Percentiles rank a stretch among this genome's conserved stretches.
Conservation (phyloP, 2,113 vertebrate genomes). For the Amphilophus citrinellus region DNA sequence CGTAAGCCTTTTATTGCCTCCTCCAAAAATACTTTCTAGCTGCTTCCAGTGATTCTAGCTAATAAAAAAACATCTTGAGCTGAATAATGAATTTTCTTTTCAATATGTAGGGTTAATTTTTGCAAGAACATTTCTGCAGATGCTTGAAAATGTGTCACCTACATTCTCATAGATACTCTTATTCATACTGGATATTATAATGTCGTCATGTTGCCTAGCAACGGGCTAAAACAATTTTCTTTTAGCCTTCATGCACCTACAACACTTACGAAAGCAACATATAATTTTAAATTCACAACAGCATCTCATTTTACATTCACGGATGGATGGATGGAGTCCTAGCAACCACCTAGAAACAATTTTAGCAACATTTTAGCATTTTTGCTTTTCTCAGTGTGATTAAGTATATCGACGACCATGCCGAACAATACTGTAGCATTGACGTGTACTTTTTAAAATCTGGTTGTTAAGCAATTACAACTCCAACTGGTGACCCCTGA, state of each 20-base stretch:
- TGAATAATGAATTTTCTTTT: neutral
- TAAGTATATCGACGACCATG: neutral
- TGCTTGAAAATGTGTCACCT: neutral
- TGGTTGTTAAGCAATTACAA: neutral
- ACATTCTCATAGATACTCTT: neutral
- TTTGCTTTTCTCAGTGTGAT: neutral
- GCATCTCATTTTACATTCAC: neutral
- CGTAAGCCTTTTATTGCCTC: neutral
- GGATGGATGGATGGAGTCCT: no score
- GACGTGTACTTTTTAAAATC: neutral
- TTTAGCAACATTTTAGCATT: neutral
- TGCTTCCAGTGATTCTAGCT: neutral
- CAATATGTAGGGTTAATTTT: neutral
- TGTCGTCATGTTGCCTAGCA: neutral
- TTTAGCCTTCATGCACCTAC: neutral
- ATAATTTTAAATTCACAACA: neutral
- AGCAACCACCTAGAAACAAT: neutral
- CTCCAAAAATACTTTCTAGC: neutral
- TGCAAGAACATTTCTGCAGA: neutral
- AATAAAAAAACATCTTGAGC: no score
- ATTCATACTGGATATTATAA: neutral
- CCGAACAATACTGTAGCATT: neutral
- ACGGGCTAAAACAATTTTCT: neutral
- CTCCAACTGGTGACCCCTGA: neutral
- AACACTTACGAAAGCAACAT: neutral